phyloP scores from a whole-genome alignment of 2,113 vertebrate species.

The Psammodynastes pulverulentus region DNA sequence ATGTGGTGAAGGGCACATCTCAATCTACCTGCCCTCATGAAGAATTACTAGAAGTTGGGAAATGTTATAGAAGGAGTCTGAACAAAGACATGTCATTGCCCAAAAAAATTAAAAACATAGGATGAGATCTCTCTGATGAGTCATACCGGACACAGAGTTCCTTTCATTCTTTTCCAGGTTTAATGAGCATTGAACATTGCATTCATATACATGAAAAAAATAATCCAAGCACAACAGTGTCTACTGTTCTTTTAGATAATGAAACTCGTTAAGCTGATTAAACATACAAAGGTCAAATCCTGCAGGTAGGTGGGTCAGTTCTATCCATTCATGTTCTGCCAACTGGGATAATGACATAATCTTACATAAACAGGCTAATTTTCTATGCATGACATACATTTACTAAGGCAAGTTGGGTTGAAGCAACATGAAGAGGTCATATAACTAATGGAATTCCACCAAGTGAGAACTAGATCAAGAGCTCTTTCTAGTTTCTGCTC shows the following conservation, averaged over 20 bases:
- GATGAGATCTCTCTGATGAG: not conserved
- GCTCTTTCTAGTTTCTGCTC: not conserved
- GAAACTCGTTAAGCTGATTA: constrained; percentile 25
- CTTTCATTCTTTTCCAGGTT: constrained; percentile 7
- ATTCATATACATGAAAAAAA: not conserved
- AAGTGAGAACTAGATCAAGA: not conserved
- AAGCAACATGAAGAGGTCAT: not conserved
- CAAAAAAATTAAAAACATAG: not conserved
- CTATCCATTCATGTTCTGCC: not conserved
- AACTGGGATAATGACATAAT: not conserved
- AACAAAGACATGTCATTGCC: not conserved
- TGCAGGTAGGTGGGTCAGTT: constrained; percentile 4
- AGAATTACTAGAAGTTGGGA: not conserved
- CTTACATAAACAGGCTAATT: not conserved
- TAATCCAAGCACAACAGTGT: not conserved
- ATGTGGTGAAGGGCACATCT: not conserved
- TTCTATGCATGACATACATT: not conserved
- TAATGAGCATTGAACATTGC: not conserved
- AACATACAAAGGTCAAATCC: constrained; percentile 4
- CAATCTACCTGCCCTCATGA: not conserved
- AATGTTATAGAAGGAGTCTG: not conserved
- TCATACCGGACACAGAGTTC: not conserved
- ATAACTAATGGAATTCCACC: not conserved
- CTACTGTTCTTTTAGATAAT: constrained; percentile 12
- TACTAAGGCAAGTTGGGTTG: not conserved